A percentile compares a stretch with the other conserved stretches of the same genome.
Conservation (phyloP, 2,888 invertebrate genomes). For the Taenaris catops region DNA sequence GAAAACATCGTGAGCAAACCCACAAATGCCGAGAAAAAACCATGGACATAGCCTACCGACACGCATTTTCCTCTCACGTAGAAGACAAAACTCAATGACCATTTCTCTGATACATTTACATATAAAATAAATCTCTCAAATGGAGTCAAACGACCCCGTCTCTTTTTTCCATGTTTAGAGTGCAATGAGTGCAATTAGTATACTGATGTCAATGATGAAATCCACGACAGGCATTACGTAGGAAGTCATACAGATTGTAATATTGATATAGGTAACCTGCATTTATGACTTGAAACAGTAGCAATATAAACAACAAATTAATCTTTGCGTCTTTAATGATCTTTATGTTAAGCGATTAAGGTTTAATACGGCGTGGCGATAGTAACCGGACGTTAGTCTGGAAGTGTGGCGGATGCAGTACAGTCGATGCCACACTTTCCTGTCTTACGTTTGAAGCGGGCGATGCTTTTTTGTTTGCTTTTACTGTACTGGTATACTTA, state of each 20-base stretch:
- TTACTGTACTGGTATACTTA: constrained; percentile 16
- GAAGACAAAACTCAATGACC: too few species aligned
- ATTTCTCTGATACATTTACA: too few species aligned
- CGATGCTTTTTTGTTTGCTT: constrained; percentile 27
- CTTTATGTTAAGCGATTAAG: constrained; percentile 26
- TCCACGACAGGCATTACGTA: constrained; percentile 5
- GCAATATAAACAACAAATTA: not conserved
- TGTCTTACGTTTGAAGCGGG: constrained; percentile 37
- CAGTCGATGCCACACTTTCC: constrained; percentile 46
- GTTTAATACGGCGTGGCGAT: constrained; percentile 32
- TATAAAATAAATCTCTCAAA: too few species aligned
- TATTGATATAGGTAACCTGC: too few species aligned
- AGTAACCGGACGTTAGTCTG: constrained; percentile 27
- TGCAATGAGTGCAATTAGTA: too few species aligned
- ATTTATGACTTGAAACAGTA: constrained; percentile 4
- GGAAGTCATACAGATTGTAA: too few species aligned
- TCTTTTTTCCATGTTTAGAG: too few species aligned
- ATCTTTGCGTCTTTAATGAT: not conserved
- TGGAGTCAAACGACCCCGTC: too few species aligned
- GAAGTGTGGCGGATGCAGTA: constrained; percentile 40
- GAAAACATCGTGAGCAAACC: too few species aligned
- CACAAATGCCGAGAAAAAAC: too few species aligned
- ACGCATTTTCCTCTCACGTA: too few species aligned
- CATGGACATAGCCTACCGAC: too few species aligned
- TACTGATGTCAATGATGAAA: constrained; percentile 1